Conservation (phyloP, 2,797 vertebrate genomes). For the Naso thynnoides region DNA sequence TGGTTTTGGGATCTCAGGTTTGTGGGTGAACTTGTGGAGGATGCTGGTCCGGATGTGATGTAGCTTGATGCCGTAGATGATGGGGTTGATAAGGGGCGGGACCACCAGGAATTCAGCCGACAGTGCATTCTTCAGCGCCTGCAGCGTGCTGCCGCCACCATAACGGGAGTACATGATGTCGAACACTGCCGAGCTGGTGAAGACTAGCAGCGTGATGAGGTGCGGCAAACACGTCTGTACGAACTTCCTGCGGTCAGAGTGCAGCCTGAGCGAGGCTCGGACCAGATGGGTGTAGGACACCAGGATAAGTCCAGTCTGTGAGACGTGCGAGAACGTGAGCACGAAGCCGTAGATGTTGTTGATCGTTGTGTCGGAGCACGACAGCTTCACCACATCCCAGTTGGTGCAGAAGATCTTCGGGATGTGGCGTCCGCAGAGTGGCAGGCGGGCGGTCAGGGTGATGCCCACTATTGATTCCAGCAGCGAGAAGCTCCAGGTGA, state of each 20-base stretch:
- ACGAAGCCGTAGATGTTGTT: slow-evolving; percentile 71
- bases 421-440: slow-evolving; percentile 62
- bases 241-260: slow-evolving; percentile 62
- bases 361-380: slow-evolving; percentile 61
- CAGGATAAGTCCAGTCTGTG: slow-evolving; percentile 66
- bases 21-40: slow-evolving; percentile 20
- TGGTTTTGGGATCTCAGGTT: not conserved
- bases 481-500: slow-evolving; percentile 67
- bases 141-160: not conserved
- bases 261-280: slow-evolving; percentile 51
- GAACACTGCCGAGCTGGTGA: slow-evolving; percentile 52
- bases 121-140: slow-evolving; percentile 60
- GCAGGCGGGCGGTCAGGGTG: slow-evolving; percentile 49
- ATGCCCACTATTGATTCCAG: slow-evolving; percentile 31
- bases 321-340: slow-evolving; percentile 42
- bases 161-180: slow-evolving; percentile 73
- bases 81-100: slow-evolving; percentile 76
- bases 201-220: slow-evolving; percentile 68
- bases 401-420: slow-evolving; percentile 76
- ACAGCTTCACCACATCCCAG: slow-evolving; percentile 80
- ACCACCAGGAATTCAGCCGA: slow-evolving; percentile 75
- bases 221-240: slow-evolving; percentile 80
- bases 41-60: slow-evolving; percentile 66
- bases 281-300: slow-evolving; percentile 74
- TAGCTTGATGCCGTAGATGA: slow-evolving; percentile 80